Evolutionary conservation across 2,113 vertebrate genomes (phyloP), one percentile per base, ranked within the genome.

Genomic region (Oreochromis spilurus): DNA sequence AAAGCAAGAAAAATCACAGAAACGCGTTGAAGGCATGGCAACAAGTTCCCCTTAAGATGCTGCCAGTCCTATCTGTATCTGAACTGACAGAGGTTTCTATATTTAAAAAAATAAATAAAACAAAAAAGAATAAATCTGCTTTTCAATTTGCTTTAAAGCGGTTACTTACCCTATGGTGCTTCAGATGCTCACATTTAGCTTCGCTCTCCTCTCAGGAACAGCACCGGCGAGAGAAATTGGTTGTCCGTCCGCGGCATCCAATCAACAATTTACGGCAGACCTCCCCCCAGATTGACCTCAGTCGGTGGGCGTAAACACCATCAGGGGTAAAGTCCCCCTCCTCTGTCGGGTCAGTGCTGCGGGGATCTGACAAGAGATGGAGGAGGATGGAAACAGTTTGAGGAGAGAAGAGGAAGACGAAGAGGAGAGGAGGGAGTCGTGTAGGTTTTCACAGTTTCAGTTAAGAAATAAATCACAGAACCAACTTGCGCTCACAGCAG

Each of bases 81-180:
- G 16, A 19, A 67, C 4, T 38, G 31, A 19, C 57, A 65, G 4
- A 62, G n/a, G n/a, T 67, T 53, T 82, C 19, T 67, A 38, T 50
- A 67, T 54, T 67, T 26, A 16, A 26, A 65, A 62, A 19, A 34
- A 36, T 3, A 7, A 19, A 34, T 0, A 5, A 1, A 17, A 31
- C 0, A 19, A 57, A 2, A 36, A 36, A n/a, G 10, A 82, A 26
- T 9, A 12, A 52, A 17, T 12, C 24, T 24, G 24, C 0, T n/a
- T 19, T 58, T 26, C 6, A 3, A 4, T 45, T 57, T 43, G 14
- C 2, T 67, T 58, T 29, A 43, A 48, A 87, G 67, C 16, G 7
- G 58, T 57, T 31, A 85, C 92, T 93, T 16, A 93, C 92, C 86
- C 16, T 84, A 58, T 79, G 12, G 84, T 2, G 11, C 8, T 17